These are phyloP conservation scores for Esox niger DNA, from an alignment of 2,113 vertebrate species.

Conservation along the genomic window DNA sequence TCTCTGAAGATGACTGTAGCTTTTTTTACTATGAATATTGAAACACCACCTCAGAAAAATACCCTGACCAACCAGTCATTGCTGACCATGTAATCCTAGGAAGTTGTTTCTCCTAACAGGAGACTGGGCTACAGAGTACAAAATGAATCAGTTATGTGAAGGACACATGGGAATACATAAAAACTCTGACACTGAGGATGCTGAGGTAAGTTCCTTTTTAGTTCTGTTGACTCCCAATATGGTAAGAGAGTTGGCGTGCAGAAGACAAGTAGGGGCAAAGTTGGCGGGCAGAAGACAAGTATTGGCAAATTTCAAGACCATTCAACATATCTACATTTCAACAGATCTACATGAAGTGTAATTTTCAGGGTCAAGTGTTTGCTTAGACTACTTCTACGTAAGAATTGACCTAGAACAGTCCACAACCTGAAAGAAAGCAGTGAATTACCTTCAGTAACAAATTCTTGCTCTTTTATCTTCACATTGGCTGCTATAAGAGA, in stretches of 20 bases:
- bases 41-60: background rate
- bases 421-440: constrained; percentile 2
- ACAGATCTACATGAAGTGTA: too few relatives aligned
- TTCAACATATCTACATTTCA: too few relatives aligned
- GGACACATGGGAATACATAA: too few relatives aligned
- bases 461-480: constrained; percentile 39
- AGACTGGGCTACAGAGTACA: background rate
- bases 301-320: too few relatives aligned
- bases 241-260: too few relatives aligned
- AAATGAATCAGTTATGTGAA: background rate
- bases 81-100: background rate
- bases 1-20: background rate
- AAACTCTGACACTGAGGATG: too few relatives aligned
- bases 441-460: constrained; percentile 14
- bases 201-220: too few relatives aligned
- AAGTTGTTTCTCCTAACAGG: background rate
- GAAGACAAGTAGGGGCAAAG: too few relatives aligned
- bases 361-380: too few relatives aligned
- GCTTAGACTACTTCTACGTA: background rate
- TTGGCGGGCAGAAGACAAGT: too few relatives aligned
- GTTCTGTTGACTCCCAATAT: too few relatives aligned
- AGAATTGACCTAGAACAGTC: background rate
- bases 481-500: constrained; percentile 12
- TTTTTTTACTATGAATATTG: background rate
- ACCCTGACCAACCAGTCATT: background rate